Evolutionary conservation across 2,797 vertebrate species (phyloP).

Genomic region (Sitta carolinensis): DNA sequence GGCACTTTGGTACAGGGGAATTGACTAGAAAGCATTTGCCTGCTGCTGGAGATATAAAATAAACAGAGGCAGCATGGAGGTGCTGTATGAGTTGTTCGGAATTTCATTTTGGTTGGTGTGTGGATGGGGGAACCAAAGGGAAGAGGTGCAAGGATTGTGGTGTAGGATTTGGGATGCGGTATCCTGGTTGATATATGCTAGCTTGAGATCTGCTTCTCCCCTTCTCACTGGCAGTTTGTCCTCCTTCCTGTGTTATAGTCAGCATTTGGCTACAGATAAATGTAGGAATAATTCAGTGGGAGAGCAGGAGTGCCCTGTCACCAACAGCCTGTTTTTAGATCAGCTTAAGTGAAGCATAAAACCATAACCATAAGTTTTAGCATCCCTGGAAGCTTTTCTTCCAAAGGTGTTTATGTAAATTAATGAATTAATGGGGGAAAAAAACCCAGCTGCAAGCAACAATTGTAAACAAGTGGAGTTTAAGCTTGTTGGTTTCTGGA

Average conservation of each 20-base stretch:
- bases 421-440: not conserved
- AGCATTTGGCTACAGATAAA: not conserved
- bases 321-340: not conserved
- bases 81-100: not conserved
- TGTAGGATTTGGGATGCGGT: not conserved
- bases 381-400: not conserved
- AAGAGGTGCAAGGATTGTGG: not conserved
- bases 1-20: not conserved
- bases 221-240: not conserved
- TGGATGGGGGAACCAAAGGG: not conserved
- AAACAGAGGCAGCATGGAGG: not conserved
- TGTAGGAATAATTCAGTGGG: not conserved
- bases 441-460: not conserved
- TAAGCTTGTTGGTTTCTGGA: not conserved
- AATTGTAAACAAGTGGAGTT: not conserved
- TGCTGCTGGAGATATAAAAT: not conserved
- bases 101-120: not conserved
- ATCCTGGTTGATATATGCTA: fast-evolving
- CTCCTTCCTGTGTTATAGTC: not conserved
- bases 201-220: not conserved
- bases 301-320: not conserved
- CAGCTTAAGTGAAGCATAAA: not conserved
- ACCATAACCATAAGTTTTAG: not conserved
- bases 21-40: not conserved
- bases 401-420: not conserved